These are phyloP conservation scores for Vollenhovia emeryi DNA, from an alignment of 1,140 invertebrate genomes.

Conservation along the genomic window DNA sequence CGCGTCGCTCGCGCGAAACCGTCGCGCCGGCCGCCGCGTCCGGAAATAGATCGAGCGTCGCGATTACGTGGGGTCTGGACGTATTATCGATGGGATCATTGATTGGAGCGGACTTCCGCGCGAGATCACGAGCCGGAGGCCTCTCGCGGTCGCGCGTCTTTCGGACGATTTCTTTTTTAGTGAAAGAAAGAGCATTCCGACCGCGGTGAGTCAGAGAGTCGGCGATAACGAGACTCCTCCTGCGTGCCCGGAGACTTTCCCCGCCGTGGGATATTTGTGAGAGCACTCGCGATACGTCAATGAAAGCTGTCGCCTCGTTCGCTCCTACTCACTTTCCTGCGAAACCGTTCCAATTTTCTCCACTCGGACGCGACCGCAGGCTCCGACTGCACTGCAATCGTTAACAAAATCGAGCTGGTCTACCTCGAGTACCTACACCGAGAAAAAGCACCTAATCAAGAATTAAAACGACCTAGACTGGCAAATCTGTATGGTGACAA, in stretches of 20 bases:
- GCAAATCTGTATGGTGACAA: too few species aligned
- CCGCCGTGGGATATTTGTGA: constrained; percentile 18
- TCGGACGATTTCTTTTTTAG: background rate
- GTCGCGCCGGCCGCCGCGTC: background rate
- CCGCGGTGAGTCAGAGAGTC: constrained; percentile 56
- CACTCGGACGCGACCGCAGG: background rate
- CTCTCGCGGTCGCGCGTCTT: background rate
- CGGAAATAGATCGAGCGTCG: constrained; percentile 47
- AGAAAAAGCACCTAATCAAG: too few species aligned
- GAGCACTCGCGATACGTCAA: background rate
- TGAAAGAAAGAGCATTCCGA: background rate
- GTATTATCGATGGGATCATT: constrained; percentile 46
- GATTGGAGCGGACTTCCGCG: constrained; percentile 4
- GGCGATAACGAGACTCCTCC: constrained; percentile 69
- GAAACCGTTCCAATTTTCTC: background rate
- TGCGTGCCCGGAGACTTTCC: constrained; percentile 56
- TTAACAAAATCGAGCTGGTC: background rate
- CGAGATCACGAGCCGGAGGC: background rate
- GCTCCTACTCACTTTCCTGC: background rate
- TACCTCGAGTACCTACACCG: too few species aligned
- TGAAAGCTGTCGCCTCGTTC: background rate
- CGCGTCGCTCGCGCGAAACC: constrained; percentile 5
- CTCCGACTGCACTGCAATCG: background rate
- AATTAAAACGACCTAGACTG: too few species aligned
- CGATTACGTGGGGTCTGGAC: constrained; percentile 32